A percentile compares a stretch with the other conserved stretches of the same genome.
Evolutionary conservation across 2,888 invertebrate species (phyloP).

Genomic region (Empis livida): DNA sequence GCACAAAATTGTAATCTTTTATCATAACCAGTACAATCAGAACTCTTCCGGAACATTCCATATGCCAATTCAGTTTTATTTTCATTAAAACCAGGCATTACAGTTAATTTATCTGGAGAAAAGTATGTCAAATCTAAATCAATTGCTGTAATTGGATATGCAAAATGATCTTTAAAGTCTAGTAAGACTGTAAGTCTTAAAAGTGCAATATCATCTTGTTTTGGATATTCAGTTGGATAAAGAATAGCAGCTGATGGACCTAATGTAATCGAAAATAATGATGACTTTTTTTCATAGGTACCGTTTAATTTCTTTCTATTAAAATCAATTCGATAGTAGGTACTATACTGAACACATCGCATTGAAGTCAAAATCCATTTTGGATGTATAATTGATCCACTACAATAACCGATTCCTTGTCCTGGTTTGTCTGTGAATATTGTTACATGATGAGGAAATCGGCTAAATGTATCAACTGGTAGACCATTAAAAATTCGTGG

Average conservation of each 20-base stretch:
- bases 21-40: conserved; percentile 3
- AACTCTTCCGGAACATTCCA: conserved; percentile 8
- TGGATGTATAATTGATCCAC: conserved; percentile 11
- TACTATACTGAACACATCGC: conserved; percentile 6
- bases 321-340: conserved; percentile 9
- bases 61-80: conserved; percentile 9
- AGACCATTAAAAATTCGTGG: conserved; percentile 6
- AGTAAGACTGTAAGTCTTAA: conserved; percentile 10
- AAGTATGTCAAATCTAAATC: background rate
- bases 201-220: conserved; percentile 10
- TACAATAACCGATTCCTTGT: conserved; percentile 9
- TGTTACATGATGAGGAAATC: conserved; percentile 11
- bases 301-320: conserved; percentile 10
- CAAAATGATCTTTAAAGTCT: conserved; percentile 3
- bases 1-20: conserved; percentile 11
- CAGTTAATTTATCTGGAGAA: conserved; percentile 8
- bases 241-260: conserved; percentile 4
- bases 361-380: conserved; percentile 12
- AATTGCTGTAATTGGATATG: conserved; percentile 5
- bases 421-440: background rate
- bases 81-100: conserved; percentile 12
- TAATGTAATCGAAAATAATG: conserved; percentile 11
- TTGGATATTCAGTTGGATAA: conserved; percentile 3
- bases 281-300: background rate
- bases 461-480: conserved; percentile 8